Base-by-base conservation (phyloP, 2,113 vertebrate genomes). In the Chloropsis cyanopogon region DNA sequence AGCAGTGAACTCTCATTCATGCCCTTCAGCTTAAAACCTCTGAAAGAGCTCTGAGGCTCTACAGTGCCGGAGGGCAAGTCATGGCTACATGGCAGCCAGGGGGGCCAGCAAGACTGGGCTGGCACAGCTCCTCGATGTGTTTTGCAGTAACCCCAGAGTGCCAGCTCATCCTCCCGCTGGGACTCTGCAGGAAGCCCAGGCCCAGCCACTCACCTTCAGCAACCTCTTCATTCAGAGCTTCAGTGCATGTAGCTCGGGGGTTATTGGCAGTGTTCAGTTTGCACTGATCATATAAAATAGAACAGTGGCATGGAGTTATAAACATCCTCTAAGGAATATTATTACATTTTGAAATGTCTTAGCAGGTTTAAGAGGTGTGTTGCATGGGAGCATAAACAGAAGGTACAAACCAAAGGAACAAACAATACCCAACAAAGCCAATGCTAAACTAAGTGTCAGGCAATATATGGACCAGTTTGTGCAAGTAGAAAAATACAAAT, bases 221-320 rank as follows among this genome's bases (percentile, higher is more conserved):
- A 7, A 8, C 29, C 66, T 29, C 70, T 1, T 12, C 33, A 14
- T 17, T 81, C 81, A 52, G 33, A 12, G 53, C 14, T 54, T 50
- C 44, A 7, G 2, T 0, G 0, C 33, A 4, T n/a, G 14, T 6
- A 47, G 25, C 22, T 88, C 15, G 0, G 33, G 42, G 15, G 68
- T 79, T 84, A 35, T 29, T 69, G 66, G 6, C 18, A 33, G 28
- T 4, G 8, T 35, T 86, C 61, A 35, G 9, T 82, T 83, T 63
- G 49, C 60, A 31, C 46, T 26, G 24, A 33, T 70, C 44, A 4
- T 49, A 6, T 12, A 42, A 54, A 33, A 21, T 12, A 26, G 66
- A 93, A 42, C 18, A n/a, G 60, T 3, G 6, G 14, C 39, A 49
- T 26, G 52, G 52, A 35, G 63, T 82, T 80, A 75, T 65, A 69